Percentiles rank a stretch among this genome's conserved stretches.
Evolutionary conservation across 2,888 invertebrate species (phyloP).

Genomic region (Tinea semifulvella): DNA sequence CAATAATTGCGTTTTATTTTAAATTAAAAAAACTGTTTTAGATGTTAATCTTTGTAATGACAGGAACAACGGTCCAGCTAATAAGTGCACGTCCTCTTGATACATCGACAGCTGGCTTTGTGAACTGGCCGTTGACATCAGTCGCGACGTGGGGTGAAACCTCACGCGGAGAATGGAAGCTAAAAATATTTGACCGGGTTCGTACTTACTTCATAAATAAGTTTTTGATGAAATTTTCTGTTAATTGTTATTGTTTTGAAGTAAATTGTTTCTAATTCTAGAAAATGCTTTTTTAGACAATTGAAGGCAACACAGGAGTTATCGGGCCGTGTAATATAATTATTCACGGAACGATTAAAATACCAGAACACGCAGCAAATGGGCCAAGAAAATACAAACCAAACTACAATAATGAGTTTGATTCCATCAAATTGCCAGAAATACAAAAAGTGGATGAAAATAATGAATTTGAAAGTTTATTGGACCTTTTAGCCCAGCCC

Average conservation of each 20-base stretch:
- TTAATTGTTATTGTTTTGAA: too few relatives aligned
- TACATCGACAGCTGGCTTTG: slow-evolving; percentile 74
- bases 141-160: slow-evolving; percentile 92
- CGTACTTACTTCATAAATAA: too few relatives aligned
- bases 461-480: neutral
- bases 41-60: too few relatives aligned
- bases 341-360: slow-evolving; percentile 75
- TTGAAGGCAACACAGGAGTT: slow-evolving; percentile 61
- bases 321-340: slow-evolving; percentile 68
- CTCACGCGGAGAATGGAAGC: slow-evolving; percentile 75
- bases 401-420: slow-evolving; percentile 32
- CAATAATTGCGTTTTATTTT: too few relatives aligned
- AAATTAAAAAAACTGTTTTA: too few relatives aligned
- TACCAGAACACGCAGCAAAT: slow-evolving; percentile 69
- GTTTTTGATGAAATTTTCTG: too few relatives aligned
- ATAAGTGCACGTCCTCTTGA: slow-evolving; percentile 77
- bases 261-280: too few relatives aligned
- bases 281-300: slow-evolving; percentile 42
- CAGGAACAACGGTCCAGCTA: slow-evolving; percentile 76
- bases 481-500: neutral
- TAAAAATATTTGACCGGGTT: slow-evolving; percentile 57
- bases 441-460: neutral
- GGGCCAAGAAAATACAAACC: slow-evolving; percentile 64
- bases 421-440: neutral
- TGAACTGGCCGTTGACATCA: slow-evolving; percentile 87